Percentiles rank a stretch among this genome's conserved stretches.
phyloP scores from a whole-genome alignment of 2,888 invertebrate genomes.

The Drosophila rellima region DNA sequence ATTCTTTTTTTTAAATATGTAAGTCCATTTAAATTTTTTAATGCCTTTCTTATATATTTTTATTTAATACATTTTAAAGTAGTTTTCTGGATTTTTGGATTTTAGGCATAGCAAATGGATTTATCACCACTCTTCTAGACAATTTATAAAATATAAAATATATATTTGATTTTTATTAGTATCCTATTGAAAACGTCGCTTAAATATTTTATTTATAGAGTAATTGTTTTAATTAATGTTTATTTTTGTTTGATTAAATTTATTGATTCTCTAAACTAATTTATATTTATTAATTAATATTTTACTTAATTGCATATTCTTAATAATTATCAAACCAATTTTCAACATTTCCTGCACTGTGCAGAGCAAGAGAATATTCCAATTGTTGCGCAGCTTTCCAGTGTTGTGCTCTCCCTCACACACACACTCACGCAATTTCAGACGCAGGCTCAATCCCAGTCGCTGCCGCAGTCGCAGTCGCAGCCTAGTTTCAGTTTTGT shows the following conservation, averaged over 20 bases:
- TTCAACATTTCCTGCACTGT: slow-evolving; percentile 2
- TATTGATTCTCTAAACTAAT: not conserved
- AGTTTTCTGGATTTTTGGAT: too few species aligned
- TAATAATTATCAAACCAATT: not conserved
- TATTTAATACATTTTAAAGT: not conserved
- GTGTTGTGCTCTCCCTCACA: not conserved
- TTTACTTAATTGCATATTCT: not conserved
- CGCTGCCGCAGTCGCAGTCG: slow-evolving; percentile 25
- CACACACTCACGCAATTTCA: not conserved
- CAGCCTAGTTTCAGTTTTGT: slow-evolving; percentile 59
- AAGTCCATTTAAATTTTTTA: not conserved
- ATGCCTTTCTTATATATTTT: not conserved
- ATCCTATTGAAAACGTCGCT: not conserved
- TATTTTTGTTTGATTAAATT: not conserved
- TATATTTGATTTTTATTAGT: not conserved
- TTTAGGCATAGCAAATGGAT: too few species aligned
- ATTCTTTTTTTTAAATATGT: too few species aligned
- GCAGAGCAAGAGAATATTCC: slow-evolving; percentile 12
- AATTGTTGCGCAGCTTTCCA: slow-evolving; percentile 7
- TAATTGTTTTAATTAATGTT: not conserved
- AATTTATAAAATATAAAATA: too few species aligned
- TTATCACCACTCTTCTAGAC: too few species aligned
- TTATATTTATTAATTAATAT: not conserved
- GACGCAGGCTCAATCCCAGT: slow-evolving; percentile 8
- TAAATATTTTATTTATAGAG: not conserved